phyloP scores from a whole-genome alignment of 2,113 vertebrate genomes.

The Nothoprocta pentlandii region DNA sequence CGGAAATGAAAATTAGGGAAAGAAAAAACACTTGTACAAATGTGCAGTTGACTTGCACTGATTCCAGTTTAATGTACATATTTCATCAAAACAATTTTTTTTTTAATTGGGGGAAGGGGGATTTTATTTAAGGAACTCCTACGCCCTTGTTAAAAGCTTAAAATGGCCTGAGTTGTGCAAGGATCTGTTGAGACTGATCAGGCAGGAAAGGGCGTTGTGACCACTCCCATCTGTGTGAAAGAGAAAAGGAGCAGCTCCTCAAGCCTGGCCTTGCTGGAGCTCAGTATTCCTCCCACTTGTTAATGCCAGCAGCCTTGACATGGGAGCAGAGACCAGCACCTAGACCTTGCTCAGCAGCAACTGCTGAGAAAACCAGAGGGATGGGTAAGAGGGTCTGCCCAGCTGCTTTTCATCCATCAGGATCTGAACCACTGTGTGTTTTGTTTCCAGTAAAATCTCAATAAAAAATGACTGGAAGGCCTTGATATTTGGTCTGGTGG shows the following conservation, averaged over 20 bases:
- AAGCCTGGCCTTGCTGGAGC: background rate
- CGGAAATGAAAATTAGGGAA: constrained; percentile 54
- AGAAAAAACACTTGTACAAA: background rate
- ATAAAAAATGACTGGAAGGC: background rate
- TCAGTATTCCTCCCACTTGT: constrained; percentile 28
- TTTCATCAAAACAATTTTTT: constrained; percentile 59
- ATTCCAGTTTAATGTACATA: constrained; percentile 28
- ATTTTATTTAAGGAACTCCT: constrained; percentile 3
- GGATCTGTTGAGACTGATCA: constrained; percentile 43
- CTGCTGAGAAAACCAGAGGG: constrained; percentile 27
- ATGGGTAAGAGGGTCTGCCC: background rate
- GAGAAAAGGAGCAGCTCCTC: background rate
- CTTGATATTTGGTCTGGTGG: background rate
- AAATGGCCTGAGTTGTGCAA: constrained; percentile 52
- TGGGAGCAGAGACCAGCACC: background rate
- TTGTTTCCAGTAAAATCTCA: background rate
- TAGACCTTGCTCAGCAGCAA: constrained; percentile 50
- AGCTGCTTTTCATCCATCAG: constrained; percentile 18
- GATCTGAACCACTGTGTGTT: background rate
- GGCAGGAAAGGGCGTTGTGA: background rate
- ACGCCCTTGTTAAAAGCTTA: constrained; percentile 64
- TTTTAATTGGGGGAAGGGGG: constrained; percentile 67
- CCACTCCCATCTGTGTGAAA: constrained; percentile 61
- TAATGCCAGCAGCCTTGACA: constrained; percentile 19
- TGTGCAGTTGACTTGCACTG: background rate